A percentile compares a stretch with the other conserved stretches of the same genome.
Conservation (phyloP, 2,888 invertebrate species). For the Lobophora halterata region DNA sequence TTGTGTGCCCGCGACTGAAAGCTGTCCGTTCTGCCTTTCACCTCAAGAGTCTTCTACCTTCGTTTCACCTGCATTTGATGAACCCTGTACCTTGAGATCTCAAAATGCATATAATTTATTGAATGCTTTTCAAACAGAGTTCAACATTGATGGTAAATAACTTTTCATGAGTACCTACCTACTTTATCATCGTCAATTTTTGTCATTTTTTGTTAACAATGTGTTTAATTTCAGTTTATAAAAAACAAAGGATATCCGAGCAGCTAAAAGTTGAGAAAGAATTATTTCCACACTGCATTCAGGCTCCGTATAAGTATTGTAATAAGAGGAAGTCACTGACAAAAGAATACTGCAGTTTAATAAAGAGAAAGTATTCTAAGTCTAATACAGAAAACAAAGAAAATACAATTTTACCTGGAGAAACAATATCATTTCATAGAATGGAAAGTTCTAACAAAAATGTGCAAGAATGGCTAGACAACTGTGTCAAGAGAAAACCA, state of each 20-base stretch:
- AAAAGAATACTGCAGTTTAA: no score
- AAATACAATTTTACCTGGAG: conserved; percentile 52
- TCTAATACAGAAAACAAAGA: conserved; percentile 41
- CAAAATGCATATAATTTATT: conserved; percentile 47
- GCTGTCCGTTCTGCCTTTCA: conserved; percentile 52
- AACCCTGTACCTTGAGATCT: conserved; percentile 41
- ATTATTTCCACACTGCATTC: conserved; percentile 69
- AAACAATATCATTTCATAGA: conserved; percentile 41
- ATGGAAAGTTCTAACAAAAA: conserved; percentile 55
- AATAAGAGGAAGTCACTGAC: no score
- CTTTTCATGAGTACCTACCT: conserved; percentile 3
- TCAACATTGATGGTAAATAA: conserved; percentile 55
- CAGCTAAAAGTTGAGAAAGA: conserved; percentile 62
- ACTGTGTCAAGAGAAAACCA: conserved; percentile 52
- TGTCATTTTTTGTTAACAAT: conserved; percentile 8
- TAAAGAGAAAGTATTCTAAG: conserved; percentile 52
- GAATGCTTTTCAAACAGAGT: conserved; percentile 50
- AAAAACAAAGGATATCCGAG: conserved; percentile 53
- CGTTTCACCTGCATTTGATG: conserved; percentile 38
- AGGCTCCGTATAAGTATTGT: conserved; percentile 62
- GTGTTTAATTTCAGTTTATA: conserved; percentile 50
- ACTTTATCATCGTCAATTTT: conserved; percentile 1
- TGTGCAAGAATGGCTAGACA: conserved; percentile 63
- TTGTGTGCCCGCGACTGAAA: conserved; percentile 43
- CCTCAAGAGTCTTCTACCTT: conserved; percentile 24